Evolutionary conservation across 2,888 invertebrate genomes (phyloP), one percentile per base, ranked within the genome.

Genomic region (Argyresthia albistria): DNA sequence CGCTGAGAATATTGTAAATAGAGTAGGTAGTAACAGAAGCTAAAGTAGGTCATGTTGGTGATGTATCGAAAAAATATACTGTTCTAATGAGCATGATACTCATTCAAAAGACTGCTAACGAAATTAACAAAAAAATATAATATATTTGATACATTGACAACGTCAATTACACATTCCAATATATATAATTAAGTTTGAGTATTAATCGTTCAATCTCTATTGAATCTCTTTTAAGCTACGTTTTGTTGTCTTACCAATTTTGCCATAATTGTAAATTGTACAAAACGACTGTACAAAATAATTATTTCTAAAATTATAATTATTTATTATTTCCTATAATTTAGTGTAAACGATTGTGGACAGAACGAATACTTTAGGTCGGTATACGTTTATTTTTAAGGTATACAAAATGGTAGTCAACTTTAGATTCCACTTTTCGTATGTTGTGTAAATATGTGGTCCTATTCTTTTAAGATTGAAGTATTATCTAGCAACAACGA

Each of bases 31-130:
- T 25, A 25, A 25, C 6, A 42, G 42, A 42, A 42, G 11, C 10
- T 42, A 42, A 42, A 53, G 35, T 52, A 53, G 52, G 67, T 78
- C 79, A 82, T 82, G 82, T 82, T 82, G 80, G 56, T 78, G 71
- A 73, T 64, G 81, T 80, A 59, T 79, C 71, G 36, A 47, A 35
- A 42, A 12, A 6, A 1, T 2, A 25, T 6, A 25, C 25, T 25
- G 25, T 25, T 25, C 25, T 25, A 4, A 25, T 25, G 25, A 25
- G 25, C n/a, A 25, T 4, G 25, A 45, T 45, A 42, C 10, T 42
- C 42, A 12, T 42, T 25, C 25, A 42, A 42, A 42, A 42, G 42
- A 42, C 42, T 42, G 42, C 42, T 39, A 39, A n/a, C 8, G 12
- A 42, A 42, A 42, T 42, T 42, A 42, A 1, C 10, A 12, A 12